Base-by-base conservation (phyloP, 1,140 invertebrate species). In the Drosophila ogumai region DNA sequence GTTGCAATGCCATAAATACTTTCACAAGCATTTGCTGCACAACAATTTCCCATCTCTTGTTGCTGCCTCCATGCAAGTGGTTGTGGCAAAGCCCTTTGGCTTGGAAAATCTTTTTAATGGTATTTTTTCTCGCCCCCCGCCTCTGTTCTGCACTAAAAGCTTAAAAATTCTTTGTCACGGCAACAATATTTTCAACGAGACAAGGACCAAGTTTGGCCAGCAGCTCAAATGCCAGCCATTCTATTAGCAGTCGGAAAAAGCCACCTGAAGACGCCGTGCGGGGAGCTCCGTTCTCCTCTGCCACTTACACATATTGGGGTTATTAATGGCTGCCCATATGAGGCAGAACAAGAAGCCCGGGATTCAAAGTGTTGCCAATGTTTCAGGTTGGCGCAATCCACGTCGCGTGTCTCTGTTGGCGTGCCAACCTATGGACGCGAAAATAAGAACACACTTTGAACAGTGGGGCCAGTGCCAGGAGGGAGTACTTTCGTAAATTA, bases 241-340 rank as follows among this genome's bases (percentile, higher is more conserved):
- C 71, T 63, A 75, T 66, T 75, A 75, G 72, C 52, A 50, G 17
- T 19, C 36, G 9, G 34, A 65, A 54, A 55, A 52, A 64, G 43
- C 19, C 60, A 80, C 72, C 66, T 82, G 69, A 58, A 63, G 66
- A 50, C 60, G 63, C 22, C 47, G 50, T 28, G n/a, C 17, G n/a
- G 32, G 28, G 41, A 19, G 25, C n/a, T n/a, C n/a, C n/a, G n/a
- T n/a, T 65, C 38, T 43, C 34, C 28, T 44, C 60, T 82, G 80
- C 64, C 76, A 87, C 80, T 84, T 80, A 80, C 63, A 80, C 76
- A 88, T 82, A 82, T 87, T 88, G 80, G 73, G 80, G 75, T 87
- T 87, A 87, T 82, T 88, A 84, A 88, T 88, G 82, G 84, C 55
- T 55, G 40, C 50, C 79, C 50, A 61, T 56, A 58, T 64, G 63